Evolutionary conservation across 2,797 vertebrate genomes (phyloP).

Genomic region (Hapalemur alaotrensis): DNA sequence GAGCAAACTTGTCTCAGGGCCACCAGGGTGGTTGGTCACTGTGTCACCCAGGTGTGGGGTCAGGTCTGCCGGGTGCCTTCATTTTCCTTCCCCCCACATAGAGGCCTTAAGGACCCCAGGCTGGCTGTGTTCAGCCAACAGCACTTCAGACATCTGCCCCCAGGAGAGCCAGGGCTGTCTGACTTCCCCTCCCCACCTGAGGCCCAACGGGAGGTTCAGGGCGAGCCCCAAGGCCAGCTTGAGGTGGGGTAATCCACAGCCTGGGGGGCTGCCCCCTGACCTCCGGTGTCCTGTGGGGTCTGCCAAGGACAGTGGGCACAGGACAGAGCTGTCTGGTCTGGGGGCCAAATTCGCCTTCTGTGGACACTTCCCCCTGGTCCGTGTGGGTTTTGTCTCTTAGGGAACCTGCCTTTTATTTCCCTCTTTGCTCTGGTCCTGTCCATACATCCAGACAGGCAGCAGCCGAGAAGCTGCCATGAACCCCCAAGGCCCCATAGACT

Average conservation of each 20-base stretch:
- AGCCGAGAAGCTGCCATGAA: accelerated
- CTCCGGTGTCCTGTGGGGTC: background rate
- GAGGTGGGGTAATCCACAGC: background rate
- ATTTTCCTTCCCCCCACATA: no score
- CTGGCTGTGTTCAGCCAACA: background rate
- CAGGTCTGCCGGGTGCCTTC: background rate
- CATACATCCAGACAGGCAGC: constrained; percentile 71
- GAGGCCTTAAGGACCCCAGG: background rate
- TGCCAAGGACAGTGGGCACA: background rate
- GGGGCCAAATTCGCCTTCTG: background rate
- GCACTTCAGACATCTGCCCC: background rate
- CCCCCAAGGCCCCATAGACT: constrained; percentile 75
- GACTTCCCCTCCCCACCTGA: background rate
- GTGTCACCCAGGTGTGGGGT: background rate
- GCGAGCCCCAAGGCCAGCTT: background rate
- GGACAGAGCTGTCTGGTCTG: background rate
- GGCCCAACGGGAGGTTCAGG: background rate
- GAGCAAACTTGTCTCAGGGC: background rate
- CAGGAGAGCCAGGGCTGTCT: background rate
- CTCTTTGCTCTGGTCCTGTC: background rate
- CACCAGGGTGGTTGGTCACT: background rate
- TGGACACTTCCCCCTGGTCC: background rate
- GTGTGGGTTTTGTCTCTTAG: constrained; percentile 17
- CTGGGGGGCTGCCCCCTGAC: background rate
- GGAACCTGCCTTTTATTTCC: constrained; percentile 63